phyloP scores from a whole-genome alignment of 1,140 invertebrate genomes.

The Temnothorax longispinosus region DNA sequence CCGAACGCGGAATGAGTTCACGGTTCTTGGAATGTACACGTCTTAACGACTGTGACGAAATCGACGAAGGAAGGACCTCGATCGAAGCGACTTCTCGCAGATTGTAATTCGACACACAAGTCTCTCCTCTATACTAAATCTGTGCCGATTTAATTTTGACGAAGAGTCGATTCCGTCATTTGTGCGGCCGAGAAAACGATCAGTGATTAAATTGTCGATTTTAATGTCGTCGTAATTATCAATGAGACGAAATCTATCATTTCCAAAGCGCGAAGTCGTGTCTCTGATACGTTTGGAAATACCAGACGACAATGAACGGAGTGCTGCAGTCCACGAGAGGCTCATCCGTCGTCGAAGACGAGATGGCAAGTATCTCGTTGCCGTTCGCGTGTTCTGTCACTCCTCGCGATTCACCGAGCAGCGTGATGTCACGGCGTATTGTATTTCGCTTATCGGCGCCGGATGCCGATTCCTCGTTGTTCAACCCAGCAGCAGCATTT shows the following conservation, averaged over 20 bases:
- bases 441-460: slow-evolving; percentile 81
- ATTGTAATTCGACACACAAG: background rate
- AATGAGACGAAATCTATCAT: background rate
- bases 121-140: background rate
- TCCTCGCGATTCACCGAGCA: slow-evolving; percentile 42
- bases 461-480: slow-evolving; percentile 74
- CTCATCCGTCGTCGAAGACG: slow-evolving; percentile 40
- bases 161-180: background rate
- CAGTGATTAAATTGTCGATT: background rate
- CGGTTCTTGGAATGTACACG: slow-evolving; percentile 1
- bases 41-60: background rate
- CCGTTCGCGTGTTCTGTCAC: slow-evolving; percentile 10
- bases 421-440: slow-evolving; percentile 79
- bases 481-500: slow-evolving; percentile 75
- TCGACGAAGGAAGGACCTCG: background rate
- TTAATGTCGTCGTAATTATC: background rate
- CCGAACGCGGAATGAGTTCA: slow-evolving; percentile 42
- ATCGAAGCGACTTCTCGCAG: background rate
- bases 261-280: background rate
- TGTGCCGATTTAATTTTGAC: background rate
- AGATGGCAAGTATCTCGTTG: slow-evolving; percentile 49
- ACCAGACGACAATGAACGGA: background rate
- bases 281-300: background rate
- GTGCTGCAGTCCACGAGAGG: background rate
- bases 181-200: background rate